Evolutionary conservation across 2,797 vertebrate species (phyloP).

Genomic region (Cottoperca gobio): DNA sequence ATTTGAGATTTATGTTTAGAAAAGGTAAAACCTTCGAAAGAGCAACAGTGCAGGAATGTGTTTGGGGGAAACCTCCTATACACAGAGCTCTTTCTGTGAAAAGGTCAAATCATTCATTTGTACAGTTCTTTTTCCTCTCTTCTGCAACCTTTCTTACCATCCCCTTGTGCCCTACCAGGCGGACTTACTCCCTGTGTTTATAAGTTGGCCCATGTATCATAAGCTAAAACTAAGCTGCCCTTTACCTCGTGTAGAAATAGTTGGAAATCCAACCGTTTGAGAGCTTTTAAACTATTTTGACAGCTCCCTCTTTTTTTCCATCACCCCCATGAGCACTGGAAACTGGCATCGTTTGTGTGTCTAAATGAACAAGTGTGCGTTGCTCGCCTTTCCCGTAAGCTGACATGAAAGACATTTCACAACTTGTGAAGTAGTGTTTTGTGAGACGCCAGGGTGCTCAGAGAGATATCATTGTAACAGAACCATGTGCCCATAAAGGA

Average conservation of each 20-base stretch:
- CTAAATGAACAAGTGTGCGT: conserved; percentile 74
- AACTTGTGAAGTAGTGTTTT: conserved; percentile 77
- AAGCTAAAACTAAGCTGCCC: conserved; percentile 81
- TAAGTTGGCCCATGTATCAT: conserved; percentile 80
- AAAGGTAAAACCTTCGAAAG: conserved; percentile 66
- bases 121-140: conserved; percentile 77
- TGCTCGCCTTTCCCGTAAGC: conserved; percentile 72
- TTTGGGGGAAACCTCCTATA: conserved; percentile 79
- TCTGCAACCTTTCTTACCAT: conserved; percentile 80
- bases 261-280: conserved; percentile 78
- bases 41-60: conserved; percentile 74
- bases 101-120: conserved; percentile 85
- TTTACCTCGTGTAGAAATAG: conserved; percentile 82
- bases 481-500: conserved; percentile 63
- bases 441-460: conserved; percentile 64
- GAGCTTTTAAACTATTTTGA: conserved; percentile 84
- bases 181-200: conserved; percentile 80
- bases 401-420: conserved; percentile 80
- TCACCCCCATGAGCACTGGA: conserved; percentile 79
- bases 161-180: conserved; percentile 72
- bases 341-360: conserved; percentile 70
- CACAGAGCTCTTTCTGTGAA: conserved; percentile 84
- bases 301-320: conserved; percentile 80
- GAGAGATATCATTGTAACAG: conserved; percentile 72
- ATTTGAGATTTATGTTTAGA: conserved; percentile 53